Base-by-base conservation (phyloP, 2,113 vertebrate species). In the Labeo rohita region DNA sequence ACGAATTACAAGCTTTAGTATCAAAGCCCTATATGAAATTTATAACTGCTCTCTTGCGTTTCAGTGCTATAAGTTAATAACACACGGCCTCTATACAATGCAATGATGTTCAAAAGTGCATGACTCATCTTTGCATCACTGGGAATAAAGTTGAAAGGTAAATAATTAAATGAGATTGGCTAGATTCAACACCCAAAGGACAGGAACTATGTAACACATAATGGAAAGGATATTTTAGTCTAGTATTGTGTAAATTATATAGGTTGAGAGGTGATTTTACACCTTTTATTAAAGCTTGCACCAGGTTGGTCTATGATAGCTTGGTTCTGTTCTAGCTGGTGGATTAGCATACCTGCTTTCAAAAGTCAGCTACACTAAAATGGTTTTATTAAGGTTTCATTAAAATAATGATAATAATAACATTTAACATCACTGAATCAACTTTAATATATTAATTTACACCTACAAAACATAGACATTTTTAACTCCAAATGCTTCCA, bases 81-180 rank as follows among this genome's bases (percentile, higher is more conserved):
- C 36, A 43, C 28, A 23, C 1, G 10, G 13, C 10, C 43, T n/a
- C 11, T 63, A 80, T 47, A 45, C n/a, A 28, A 12, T 21, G 7
- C 3, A 56, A 63, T 80, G 39, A 18, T 39, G 6, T 43, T 36
- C 0, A 79, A 79, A 11, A 45, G 12, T 23, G 77, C 10, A 79
- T 79, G 18, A 59, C 18, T 59, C 28, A 61, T 61, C 36, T n/a
- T 79, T 61, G 52, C 54, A 13, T 43, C 18, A 61, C 59, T 47
- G 39, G 3, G 11, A 80, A 75, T 75, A 84, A 79, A 50, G 18
- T 63, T 50, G 8, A 80, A 79, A 84, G 34, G 47, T 39, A 73
- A 61, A 39, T 50, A 65, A 73, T 73, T 72, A 88, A 74, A 84
- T 81, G 52, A 77, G 50, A 68, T 5, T 11, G 15, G 50, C 54